Evolutionary conservation across 1,140 invertebrate genomes (phyloP).

Genomic region (Drosophila miranda): DNA sequence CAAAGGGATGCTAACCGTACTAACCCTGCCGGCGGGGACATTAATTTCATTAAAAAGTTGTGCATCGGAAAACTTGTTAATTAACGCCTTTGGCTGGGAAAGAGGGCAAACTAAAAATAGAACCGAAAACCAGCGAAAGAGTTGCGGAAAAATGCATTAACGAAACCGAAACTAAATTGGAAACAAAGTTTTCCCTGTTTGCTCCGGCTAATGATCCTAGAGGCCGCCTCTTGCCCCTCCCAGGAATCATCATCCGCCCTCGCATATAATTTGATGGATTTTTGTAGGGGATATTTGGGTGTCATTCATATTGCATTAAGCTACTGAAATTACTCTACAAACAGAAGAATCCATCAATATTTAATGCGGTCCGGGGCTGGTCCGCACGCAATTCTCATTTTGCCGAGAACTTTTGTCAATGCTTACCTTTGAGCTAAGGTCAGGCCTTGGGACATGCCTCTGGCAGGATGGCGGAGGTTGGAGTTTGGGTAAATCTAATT

Average conservation of each 20-base stretch:
- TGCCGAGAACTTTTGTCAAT: constrained; percentile 53
- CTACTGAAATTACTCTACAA: constrained; percentile 63
- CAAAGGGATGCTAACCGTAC: too few species aligned
- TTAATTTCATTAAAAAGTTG: constrained; percentile 71
- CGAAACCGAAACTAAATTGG: constrained; percentile 9
- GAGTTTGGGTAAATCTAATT: constrained; percentile 56
- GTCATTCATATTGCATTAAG: constrained; percentile 31
- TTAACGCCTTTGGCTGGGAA: constrained; percentile 20
- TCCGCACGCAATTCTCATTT: constrained; percentile 59
- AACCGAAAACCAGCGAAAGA: constrained; percentile 28
- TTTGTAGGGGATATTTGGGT: neutral
- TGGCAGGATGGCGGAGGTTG: neutral
- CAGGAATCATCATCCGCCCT: too few species aligned
- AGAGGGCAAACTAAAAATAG: constrained; percentile 2
- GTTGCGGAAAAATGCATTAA: constrained; percentile 12
- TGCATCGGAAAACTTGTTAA: constrained; percentile 51
- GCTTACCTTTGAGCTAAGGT: constrained; percentile 30
- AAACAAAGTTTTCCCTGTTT: neutral
- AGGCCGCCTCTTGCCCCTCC: too few species aligned
- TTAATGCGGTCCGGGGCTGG: constrained; percentile 37
- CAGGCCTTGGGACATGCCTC: neutral
- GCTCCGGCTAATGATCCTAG: constrained; percentile 4
- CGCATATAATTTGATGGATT: too few species aligned
- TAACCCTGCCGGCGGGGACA: constrained; percentile 12
- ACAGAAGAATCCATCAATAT: constrained; percentile 60